phyloP scores from a whole-genome alignment of 2,113 vertebrate species.

The Malurus melanocephalus region DNA sequence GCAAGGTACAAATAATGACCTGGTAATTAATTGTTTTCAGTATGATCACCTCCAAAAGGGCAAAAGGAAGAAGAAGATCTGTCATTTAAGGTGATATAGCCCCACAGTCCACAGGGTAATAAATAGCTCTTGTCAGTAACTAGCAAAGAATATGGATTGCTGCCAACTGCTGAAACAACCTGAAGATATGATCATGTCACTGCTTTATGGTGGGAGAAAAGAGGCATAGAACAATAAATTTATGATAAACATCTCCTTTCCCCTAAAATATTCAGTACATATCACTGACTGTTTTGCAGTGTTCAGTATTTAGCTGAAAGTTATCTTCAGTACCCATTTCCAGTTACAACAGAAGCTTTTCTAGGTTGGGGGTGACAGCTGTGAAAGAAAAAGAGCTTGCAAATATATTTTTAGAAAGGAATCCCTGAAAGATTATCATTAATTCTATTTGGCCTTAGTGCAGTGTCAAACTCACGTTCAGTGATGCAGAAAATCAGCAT shows the following conservation, averaged over 20 bases:
- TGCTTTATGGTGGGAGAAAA: not conserved
- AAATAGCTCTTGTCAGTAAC: not conserved
- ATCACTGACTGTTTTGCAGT: not conserved
- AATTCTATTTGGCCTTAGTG: not conserved
- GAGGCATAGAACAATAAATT: not conserved
- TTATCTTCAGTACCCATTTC: not conserved
- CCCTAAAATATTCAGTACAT: not conserved
- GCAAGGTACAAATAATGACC: not conserved
- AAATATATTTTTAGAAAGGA: constrained; percentile 54
- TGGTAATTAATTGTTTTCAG: not conserved
- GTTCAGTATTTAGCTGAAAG: not conserved
- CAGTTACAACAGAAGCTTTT: not conserved
- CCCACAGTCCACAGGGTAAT: not conserved
- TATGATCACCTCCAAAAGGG: not conserved
- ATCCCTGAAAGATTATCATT: not conserved
- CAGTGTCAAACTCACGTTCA: not conserved
- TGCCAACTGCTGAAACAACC: not conserved
- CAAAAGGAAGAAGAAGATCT: not conserved
- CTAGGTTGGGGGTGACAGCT: not conserved
- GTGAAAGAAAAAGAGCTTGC: not conserved
- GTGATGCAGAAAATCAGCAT: not conserved
- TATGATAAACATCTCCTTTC: not conserved
- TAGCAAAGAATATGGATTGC: not conserved
- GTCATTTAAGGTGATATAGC: not conserved
- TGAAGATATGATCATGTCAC: not conserved